A percentile compares a stretch with the other conserved stretches of the same genome.
Conservation (phyloP, 1,140 invertebrate genomes). For the Glossosoma conforme region DNA sequence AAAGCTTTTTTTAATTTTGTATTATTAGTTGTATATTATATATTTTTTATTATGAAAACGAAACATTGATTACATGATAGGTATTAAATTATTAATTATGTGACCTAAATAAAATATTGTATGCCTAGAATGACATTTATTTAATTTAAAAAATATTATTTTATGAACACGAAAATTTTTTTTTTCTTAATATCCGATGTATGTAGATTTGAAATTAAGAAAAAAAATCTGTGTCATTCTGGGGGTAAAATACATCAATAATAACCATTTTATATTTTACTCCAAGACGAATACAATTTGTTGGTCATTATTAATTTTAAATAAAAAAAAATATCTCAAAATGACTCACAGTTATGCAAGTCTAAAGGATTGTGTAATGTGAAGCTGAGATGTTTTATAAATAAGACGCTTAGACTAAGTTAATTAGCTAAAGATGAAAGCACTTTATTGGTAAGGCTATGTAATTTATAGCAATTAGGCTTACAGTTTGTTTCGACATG, state of each 20-base stretch:
- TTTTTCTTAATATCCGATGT: no score
- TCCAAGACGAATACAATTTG: not conserved
- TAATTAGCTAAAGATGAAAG: slow-evolving; percentile 22
- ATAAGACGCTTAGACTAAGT: slow-evolving; percentile 17
- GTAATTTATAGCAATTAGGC: slow-evolving; percentile 11
- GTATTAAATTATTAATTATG: no score
- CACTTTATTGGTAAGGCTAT: slow-evolving; percentile 13
- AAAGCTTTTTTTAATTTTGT: not conserved
- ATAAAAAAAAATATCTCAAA: not conserved
- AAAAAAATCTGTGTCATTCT: no score
- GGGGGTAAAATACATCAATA: not conserved
- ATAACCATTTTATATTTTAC: not conserved
- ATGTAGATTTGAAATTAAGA: no score
- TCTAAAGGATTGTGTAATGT: not conserved
- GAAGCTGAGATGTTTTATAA: slow-evolving; percentile 8
- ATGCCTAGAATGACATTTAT: no score
- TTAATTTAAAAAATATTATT: no score
- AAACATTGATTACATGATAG: not conserved
- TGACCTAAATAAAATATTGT: no score
- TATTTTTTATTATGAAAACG: not conserved
- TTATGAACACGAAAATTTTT: no score
- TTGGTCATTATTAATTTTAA: not conserved
- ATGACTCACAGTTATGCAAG: no score
- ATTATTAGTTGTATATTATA: not conserved
- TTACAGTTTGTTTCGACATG: slow-evolving; percentile 19